A percentile compares a stretch with the other conserved stretches of the same genome.
These are phyloP conservation scores for Drosophila prosaltans DNA, from an alignment of 1,140 invertebrate species.

Conservation along the genomic window DNA sequence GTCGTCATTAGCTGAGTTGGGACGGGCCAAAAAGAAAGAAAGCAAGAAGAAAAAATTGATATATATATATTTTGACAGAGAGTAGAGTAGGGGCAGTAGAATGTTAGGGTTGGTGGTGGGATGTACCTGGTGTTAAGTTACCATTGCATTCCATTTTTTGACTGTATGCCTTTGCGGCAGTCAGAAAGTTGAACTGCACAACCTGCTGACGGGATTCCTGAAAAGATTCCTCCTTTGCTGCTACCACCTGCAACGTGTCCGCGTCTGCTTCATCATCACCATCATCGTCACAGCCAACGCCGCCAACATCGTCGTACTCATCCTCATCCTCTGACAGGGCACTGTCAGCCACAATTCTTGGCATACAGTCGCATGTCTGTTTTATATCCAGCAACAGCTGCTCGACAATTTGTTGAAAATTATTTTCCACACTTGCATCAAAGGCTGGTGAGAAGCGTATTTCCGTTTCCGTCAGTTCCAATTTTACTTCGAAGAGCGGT, in stretches of 20 bases:
- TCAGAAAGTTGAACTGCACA: conserved; percentile 41
- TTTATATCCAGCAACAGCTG: conserved; percentile 82
- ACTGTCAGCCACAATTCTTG: conserved; percentile 80
- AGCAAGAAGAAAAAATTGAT: neutral
- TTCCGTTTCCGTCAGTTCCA: conserved; percentile 80
- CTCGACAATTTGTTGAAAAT: conserved; percentile 83
- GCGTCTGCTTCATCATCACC: conserved; percentile 11
- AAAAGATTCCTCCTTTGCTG: neutral
- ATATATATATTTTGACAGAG: no score
- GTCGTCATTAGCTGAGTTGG: conserved; percentile 47
- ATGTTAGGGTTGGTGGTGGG: neutral
- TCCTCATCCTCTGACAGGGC: conserved; percentile 66
- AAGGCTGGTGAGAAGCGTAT: conserved; percentile 81
- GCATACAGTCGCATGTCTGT: conserved; percentile 82
- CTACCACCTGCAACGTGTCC: neutral
- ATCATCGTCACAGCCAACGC: conserved; percentile 2
- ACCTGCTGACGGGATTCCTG: conserved; percentile 29
- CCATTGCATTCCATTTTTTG: conserved; percentile 48
- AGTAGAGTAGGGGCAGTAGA: no score
- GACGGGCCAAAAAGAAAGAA: neutral
- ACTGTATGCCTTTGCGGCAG: conserved; percentile 37
- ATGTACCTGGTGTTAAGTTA: conserved; percentile 24
- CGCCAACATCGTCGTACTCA: conserved; percentile 4
- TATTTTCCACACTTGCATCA: conserved; percentile 78
- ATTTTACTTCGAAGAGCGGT: conserved; percentile 82